A percentile compares a stretch with the other conserved stretches of the same genome.
These are phyloP conservation scores for Crotophaga sulcirostris DNA, from an alignment of 2,113 vertebrate genomes.

Conservation along the genomic window DNA sequence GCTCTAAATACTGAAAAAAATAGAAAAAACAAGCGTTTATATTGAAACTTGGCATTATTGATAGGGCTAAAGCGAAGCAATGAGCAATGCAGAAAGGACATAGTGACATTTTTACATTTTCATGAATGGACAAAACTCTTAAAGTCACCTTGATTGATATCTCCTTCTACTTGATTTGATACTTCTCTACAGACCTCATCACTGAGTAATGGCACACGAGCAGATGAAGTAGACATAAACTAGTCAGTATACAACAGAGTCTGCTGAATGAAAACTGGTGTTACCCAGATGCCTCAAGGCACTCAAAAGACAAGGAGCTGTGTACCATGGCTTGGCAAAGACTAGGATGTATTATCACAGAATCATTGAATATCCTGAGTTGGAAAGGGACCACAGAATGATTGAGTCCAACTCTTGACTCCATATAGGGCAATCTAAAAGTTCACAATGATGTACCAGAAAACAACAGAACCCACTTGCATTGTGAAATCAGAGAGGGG, in stretches of 20 bases:
- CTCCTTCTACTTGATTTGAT: neutral
- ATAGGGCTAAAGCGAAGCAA: neutral
- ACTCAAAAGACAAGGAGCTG: neutral
- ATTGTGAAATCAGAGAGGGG: neutral
- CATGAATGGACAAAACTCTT: neutral
- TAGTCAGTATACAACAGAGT: fast-evolving
- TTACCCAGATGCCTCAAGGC: neutral
- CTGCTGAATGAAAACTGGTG: neutral
- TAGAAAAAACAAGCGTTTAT: neutral
- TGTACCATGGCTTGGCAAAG: neutral
- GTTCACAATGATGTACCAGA: neutral
- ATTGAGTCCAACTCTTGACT: neutral
- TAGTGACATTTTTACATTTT: neutral
- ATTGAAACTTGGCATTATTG: neutral
- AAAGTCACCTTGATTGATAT: neutral
- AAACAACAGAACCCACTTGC: neutral
- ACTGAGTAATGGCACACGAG: neutral
- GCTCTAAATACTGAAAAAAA: slow-evolving; percentile 86
- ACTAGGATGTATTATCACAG: neutral
- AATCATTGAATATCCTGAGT: neutral
- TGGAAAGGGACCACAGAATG: neutral
- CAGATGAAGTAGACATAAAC: neutral
- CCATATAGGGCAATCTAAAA: neutral
- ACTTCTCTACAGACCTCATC: neutral
- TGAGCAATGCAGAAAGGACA: neutral